phyloP scores from a whole-genome alignment of 1,140 invertebrate genomes.

The Nebria ingens region DNA sequence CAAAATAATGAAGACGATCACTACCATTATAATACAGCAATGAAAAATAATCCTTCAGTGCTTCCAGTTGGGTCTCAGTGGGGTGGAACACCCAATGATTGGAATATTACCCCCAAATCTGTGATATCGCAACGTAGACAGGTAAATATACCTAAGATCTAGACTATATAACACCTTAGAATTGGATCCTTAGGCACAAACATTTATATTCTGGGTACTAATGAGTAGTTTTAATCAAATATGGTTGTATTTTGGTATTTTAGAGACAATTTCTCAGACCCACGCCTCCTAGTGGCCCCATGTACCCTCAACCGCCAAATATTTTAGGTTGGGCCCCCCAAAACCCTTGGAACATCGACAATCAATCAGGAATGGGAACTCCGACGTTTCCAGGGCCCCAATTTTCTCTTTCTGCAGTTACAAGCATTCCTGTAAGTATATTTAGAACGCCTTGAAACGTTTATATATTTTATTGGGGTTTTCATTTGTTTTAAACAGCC shows the following conservation, averaged over 20 bases:
- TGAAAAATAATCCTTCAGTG: neutral
- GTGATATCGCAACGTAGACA: slow-evolving; percentile 4
- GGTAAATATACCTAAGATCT: neutral
- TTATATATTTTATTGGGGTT: slow-evolving; percentile 6
- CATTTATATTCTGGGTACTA: too few species aligned
- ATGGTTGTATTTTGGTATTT: neutral
- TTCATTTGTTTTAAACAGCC: slow-evolving; percentile 37
- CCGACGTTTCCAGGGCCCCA: neutral
- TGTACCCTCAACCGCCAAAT: neutral
- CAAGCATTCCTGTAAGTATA: neutral
- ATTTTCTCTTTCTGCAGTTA: neutral
- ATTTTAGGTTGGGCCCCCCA: neutral
- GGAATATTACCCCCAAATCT: neutral
- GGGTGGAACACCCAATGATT: neutral
- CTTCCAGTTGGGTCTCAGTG: neutral
- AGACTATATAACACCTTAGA: neutral
- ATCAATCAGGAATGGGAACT: neutral
- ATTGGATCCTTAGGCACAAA: neutral
- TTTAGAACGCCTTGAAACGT: too few species aligned
- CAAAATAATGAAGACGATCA: neutral
- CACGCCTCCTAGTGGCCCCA: neutral
- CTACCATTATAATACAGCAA: neutral
- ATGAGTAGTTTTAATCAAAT: too few species aligned
- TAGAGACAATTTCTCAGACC: neutral
- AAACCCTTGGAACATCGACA: neutral